Base-by-base conservation (phyloP, 2,797 vertebrate genomes). In the Rhynchonycteris naso region DNA sequence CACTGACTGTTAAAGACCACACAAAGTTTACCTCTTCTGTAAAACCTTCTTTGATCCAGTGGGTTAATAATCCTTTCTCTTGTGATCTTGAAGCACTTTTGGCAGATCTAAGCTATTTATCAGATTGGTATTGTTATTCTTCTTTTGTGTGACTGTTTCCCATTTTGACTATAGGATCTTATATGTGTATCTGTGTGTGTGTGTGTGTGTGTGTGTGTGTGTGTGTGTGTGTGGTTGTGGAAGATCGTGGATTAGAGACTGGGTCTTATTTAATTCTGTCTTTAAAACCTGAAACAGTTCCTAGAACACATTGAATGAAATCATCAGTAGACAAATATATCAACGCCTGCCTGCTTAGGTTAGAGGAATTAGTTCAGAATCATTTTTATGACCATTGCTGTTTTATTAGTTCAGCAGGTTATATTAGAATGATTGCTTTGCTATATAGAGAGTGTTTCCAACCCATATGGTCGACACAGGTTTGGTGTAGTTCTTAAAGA, bases 401-500 rank as follows among this genome's bases (percentile, higher is more conserved):
- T 90, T 50, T 65, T 30, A 56, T 63, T 85, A 59, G 9, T 50
- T 90, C 87, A 11, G 28, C 33, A 63, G 28, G 19, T 79, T 88
- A 86, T 58, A 63, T 74, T 63, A 86, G 54, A 91, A 78, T 82
- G 33, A 24, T 24, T 71, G 33, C 12, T 75, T 82, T 88, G 79
- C 47, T 85, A 43, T 43, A 43, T 69, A 43, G 1, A 74, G 52
- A 50, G 7, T 88, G 19, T 92, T 87, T 43, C 9, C 35, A 92
- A 1, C 50, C 58, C n/a, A 38, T 38, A 69, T 0, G 19, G 10
- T 2, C 4, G 35, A 22, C 71, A 50, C 47, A 24, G 14, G 68
- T 96, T 95, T 69, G n/a, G 7, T 72, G 9, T 22, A 28, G 56
- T 84, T 66, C n/a, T 50, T 78, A 72, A 85, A 81, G 28, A 87